phyloP scores from a whole-genome alignment of 2,113 vertebrate species.

The Lutjanus erythropterus region DNA sequence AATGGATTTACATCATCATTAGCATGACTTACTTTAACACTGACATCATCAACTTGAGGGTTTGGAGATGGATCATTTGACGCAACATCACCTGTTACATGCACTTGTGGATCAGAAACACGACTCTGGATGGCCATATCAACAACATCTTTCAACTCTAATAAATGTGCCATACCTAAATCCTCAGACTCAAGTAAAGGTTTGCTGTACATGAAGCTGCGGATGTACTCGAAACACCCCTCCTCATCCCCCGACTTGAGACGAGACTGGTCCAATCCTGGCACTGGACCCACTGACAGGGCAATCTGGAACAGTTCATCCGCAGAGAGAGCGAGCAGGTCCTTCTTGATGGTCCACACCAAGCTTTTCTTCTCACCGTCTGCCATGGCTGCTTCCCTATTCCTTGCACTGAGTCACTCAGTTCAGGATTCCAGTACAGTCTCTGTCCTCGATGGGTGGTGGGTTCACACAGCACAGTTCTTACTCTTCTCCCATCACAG shows the following conservation, averaged over 20 bases:
- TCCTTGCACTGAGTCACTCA: neutral
- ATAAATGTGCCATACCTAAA: slow-evolving; percentile 3
- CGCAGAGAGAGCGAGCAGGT: slow-evolving; percentile 6
- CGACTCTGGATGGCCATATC: neutral
- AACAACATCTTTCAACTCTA: neutral
- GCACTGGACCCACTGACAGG: neutral
- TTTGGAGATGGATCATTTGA: too few relatives aligned
- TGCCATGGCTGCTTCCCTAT: neutral
- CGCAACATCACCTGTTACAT: neutral
- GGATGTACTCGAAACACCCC: slow-evolving; percentile 30
- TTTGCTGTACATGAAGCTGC: slow-evolving; percentile 4
- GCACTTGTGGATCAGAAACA: neutral
- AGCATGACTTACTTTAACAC: neutral
- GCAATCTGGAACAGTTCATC: slow-evolving; percentile 29
- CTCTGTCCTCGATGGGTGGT: neutral
- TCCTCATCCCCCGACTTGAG: slow-evolving; percentile 19
- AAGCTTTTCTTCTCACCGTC: neutral
- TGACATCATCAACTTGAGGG: neutral
- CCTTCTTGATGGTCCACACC: neutral
- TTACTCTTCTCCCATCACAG: neutral
- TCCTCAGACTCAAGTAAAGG: slow-evolving; percentile 11
- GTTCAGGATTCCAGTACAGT: neutral
- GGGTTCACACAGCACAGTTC: neutral
- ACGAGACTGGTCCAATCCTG: slow-evolving; percentile 14
- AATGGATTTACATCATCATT: neutral